A percentile compares a stretch with the other conserved stretches of the same genome.
phyloP scores from a whole-genome alignment of 2,888 invertebrate genomes.

The Pyrrhia umbra region DNA sequence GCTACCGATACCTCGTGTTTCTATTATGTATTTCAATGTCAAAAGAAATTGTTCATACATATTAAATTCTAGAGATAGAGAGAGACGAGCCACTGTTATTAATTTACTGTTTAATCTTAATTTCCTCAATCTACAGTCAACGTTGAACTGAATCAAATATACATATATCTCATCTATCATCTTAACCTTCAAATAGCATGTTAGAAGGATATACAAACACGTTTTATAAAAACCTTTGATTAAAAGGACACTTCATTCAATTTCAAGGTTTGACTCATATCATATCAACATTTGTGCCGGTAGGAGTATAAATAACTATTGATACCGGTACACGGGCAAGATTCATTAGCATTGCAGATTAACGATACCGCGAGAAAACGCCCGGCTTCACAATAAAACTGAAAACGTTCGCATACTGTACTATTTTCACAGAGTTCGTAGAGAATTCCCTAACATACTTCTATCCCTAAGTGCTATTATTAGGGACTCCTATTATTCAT shows the following conservation, averaged over 20 bases:
- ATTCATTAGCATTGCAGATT: conserved; percentile 74
- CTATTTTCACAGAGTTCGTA: conserved; percentile 16
- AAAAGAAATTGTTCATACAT: background rate
- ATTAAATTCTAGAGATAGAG: background rate
- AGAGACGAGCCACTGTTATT: background rate
- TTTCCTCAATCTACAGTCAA: conserved; percentile 1
- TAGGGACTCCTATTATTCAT: too few relatives aligned
- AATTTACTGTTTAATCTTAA: background rate
- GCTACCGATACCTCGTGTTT: background rate
- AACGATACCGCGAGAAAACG: conserved; percentile 63
- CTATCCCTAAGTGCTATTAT: too few relatives aligned
- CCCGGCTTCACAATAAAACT: conserved; percentile 59
- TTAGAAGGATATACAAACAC: conserved; percentile 27
- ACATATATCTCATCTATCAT: conserved; percentile 3
- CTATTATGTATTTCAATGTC: background rate
- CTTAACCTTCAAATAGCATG: conserved; percentile 20
- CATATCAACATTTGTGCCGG: conserved; percentile 49
- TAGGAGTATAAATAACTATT: conserved; percentile 62
- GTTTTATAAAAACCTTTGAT: conserved; percentile 45
- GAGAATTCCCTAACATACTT: too few relatives aligned
- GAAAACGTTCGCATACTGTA: conserved; percentile 44
- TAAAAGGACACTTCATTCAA: conserved; percentile 54
- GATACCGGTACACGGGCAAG: conserved; percentile 65
- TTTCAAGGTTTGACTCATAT: conserved; percentile 59
- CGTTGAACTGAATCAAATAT: conserved; percentile 2